Conservation (phyloP, 2,888 invertebrate genomes). For the Eremobia ochroleuca region DNA sequence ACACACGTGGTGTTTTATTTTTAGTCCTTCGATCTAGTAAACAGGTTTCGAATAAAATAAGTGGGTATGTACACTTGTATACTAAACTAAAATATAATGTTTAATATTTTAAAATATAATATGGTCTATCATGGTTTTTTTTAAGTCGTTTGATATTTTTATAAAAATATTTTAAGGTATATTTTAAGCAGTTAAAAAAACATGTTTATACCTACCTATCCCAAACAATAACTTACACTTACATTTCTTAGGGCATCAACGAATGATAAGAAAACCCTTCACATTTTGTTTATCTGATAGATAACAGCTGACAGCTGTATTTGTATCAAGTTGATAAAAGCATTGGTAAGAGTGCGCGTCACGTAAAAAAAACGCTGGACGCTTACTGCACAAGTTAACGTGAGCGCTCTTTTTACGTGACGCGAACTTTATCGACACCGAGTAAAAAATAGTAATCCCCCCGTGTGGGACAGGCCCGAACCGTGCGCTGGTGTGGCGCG, state of each 20-base stretch:
- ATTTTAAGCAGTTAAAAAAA: not conserved
- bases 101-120: not conserved
- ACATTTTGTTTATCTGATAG: slow-evolving; percentile 10
- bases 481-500: slow-evolving; percentile 83
- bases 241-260: not conserved
- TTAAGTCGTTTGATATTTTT: not conserved
- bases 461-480: slow-evolving; percentile 79
- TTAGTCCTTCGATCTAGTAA: not conserved
- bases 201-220: not conserved
- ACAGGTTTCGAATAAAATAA: not conserved
- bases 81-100: not conserved
- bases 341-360: no score
- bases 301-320: slow-evolving; percentile 22
- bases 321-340: slow-evolving; percentile 29
- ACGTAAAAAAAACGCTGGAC: no score
- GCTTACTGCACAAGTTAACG: no score
- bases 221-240: slow-evolving; percentile 3
- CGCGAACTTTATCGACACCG: no score
- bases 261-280: slow-evolving; percentile 16
- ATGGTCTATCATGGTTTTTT: not conserved
- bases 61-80: not conserved
- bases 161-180: not conserved
- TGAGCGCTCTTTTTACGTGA: no score
- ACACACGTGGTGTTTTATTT: slow-evolving; percentile 77
- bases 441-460: slow-evolving; percentile 70